These are phyloP conservation scores for Calliopum simillimum DNA, from an alignment of 2,888 invertebrate species.

Conservation along the genomic window DNA sequence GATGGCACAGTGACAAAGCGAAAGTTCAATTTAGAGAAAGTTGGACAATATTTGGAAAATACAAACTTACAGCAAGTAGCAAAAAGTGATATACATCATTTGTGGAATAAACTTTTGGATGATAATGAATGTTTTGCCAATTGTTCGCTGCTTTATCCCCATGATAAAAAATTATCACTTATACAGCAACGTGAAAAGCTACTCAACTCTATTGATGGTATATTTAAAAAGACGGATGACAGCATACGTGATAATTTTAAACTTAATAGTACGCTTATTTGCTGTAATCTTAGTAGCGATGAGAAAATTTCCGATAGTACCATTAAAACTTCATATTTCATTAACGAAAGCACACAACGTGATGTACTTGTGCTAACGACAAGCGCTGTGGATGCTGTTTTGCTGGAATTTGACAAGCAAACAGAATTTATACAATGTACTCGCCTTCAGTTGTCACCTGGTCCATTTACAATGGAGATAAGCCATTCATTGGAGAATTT, in stretches of 20 bases:
- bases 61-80: slow-evolving; percentile 75
- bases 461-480: slow-evolving; percentile 55
- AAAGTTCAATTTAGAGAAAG: slow-evolving; percentile 85
- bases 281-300: slow-evolving; percentile 53
- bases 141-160: slow-evolving; percentile 79
- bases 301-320: slow-evolving; percentile 42
- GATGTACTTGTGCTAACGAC: slow-evolving; percentile 60
- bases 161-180: slow-evolving; percentile 81
- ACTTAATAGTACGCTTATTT: slow-evolving; percentile 70
- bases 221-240: slow-evolving; percentile 76
- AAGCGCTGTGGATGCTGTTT: slow-evolving; percentile 58
- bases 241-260: slow-evolving; percentile 75
- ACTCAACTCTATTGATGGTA: slow-evolving; percentile 73
- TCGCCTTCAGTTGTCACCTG: slow-evolving; percentile 70
- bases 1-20: slow-evolving; percentile 64
- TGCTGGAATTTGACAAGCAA: slow-evolving; percentile 60
- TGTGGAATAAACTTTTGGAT: slow-evolving; percentile 81
- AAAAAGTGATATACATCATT: slow-evolving; percentile 76
- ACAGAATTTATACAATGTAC: slow-evolving; percentile 68
- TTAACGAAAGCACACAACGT: slow-evolving; percentile 53
- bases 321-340: slow-evolving; percentile 57
- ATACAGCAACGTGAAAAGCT: slow-evolving; percentile 84
- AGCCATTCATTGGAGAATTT: slow-evolving; percentile 62
- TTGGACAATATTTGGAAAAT: slow-evolving; percentile 91
- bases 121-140: slow-evolving; percentile 80